These are phyloP conservation scores for Prionailurus viverrinus DNA, from an alignment of 2,113 vertebrate genomes.

Conservation along the genomic window DNA sequence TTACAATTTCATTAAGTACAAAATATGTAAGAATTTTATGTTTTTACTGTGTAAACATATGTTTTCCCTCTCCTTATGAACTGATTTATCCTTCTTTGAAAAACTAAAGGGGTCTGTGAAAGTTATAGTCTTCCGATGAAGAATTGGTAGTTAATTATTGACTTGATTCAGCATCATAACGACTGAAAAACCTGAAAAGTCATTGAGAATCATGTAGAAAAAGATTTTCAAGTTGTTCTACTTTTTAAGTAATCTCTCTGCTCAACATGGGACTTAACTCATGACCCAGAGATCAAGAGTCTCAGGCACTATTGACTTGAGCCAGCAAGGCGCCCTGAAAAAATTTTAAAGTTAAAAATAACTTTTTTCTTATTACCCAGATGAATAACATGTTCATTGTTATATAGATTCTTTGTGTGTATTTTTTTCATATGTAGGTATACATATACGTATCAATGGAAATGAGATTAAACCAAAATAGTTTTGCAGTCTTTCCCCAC, in stretches of 20 bases:
- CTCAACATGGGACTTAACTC: neutral
- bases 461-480: conserved; percentile 2
- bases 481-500: neutral
- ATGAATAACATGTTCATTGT: neutral
- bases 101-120: neutral
- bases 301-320: neutral
- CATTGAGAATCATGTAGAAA: neutral
- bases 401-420: neutral
- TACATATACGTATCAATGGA: neutral
- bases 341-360: conserved; percentile 22
- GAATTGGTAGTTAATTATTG: neutral
- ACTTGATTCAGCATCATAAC: neutral
- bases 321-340: neutral
- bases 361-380: neutral
- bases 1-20: conserved; percentile 36
- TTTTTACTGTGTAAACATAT: neutral
- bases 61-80: neutral
- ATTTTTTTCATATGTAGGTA: neutral
- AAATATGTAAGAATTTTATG: neutral
- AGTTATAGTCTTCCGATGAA: neutral
- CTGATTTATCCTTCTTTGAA: neutral
- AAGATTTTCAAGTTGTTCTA: neutral
- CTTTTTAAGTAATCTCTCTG: neutral
- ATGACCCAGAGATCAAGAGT: neutral
- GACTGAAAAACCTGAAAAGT: neutral